Conservation (phyloP, 2,797 vertebrate species). For the Channallabes apus region DNA sequence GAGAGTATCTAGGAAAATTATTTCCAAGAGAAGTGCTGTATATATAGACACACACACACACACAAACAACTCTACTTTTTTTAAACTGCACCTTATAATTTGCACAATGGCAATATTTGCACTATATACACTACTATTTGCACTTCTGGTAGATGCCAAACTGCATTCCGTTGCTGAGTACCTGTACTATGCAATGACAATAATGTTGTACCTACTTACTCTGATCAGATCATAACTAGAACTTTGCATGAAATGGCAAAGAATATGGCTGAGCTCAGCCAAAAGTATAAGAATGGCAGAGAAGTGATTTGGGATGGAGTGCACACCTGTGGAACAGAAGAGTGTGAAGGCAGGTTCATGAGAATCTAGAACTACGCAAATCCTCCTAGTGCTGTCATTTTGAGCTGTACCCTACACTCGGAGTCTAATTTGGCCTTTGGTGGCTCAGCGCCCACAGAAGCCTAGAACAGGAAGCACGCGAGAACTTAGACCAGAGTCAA, state of each 20-base stretch:
- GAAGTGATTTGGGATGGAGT: not conserved
- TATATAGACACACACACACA: too few species aligned
- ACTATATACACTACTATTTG: too few species aligned
- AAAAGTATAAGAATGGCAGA: not conserved
- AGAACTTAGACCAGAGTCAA: slow-evolving; percentile 11
- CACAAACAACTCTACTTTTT: too few species aligned
- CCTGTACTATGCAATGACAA: too few species aligned
- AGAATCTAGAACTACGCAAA: not conserved
- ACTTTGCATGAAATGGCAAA: not conserved
- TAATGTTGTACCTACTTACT: too few species aligned
- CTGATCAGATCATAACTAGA: not conserved
- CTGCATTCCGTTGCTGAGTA: too few species aligned
- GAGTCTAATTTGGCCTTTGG: not conserved
- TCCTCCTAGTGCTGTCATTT: not conserved
- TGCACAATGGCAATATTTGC: too few species aligned
- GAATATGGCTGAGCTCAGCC: not conserved
- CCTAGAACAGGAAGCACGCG: not conserved
- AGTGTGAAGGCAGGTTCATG: not conserved
- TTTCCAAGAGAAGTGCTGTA: too few species aligned
- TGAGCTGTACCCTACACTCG: not conserved
- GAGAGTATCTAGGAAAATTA: too few species aligned
- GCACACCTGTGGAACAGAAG: not conserved
- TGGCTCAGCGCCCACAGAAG: not conserved
- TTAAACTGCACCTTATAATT: too few species aligned
- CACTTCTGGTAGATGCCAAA: too few species aligned